A percentile compares a stretch with the other conserved stretches of the same genome.
Conservation (phyloP, 1,140 invertebrate species). For the Dryas iulia region DNA sequence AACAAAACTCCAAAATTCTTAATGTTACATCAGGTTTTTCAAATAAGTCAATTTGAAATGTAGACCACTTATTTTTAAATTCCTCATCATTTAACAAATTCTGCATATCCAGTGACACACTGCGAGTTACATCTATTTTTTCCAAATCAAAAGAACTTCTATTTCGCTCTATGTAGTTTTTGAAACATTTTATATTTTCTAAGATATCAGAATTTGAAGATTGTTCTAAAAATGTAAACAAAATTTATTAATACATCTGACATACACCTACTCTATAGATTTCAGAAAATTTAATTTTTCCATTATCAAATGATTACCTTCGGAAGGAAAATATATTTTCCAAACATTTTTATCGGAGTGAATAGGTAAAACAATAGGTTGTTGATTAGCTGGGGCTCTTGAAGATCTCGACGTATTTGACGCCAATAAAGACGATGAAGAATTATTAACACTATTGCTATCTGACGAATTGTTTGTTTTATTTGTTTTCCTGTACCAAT, state of each 20-base stretch:
- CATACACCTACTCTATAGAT: not conserved
- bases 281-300: not conserved
- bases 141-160: constrained; percentile 78
- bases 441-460: constrained; percentile 52
- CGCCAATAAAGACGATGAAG: constrained; percentile 34
- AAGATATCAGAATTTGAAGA: constrained; percentile 68
- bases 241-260: constrained; percentile 3
- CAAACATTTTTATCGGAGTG: constrained; percentile 81
- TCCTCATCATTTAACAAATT: constrained; percentile 81
- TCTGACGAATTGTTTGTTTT: constrained; percentile 36
- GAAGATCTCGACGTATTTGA: constrained; percentile 46
- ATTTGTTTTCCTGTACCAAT: constrained; percentile 48
- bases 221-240: constrained; percentile 75
- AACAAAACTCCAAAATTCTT: constrained; percentile 85
- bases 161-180: constrained; percentile 81
- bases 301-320: constrained; percentile 80
- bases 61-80: constrained; percentile 82
- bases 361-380: constrained; percentile 55
- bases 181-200: constrained; percentile 79
- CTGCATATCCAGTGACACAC: constrained; percentile 84
- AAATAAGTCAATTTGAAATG: constrained; percentile 84
- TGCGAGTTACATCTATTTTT: constrained; percentile 83
- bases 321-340: constrained; percentile 85
- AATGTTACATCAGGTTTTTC: constrained; percentile 84
- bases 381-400: constrained; percentile 63